Evolutionary conservation across 2,113 vertebrate species (phyloP).

Genomic region (Chaetura pelagica): DNA sequence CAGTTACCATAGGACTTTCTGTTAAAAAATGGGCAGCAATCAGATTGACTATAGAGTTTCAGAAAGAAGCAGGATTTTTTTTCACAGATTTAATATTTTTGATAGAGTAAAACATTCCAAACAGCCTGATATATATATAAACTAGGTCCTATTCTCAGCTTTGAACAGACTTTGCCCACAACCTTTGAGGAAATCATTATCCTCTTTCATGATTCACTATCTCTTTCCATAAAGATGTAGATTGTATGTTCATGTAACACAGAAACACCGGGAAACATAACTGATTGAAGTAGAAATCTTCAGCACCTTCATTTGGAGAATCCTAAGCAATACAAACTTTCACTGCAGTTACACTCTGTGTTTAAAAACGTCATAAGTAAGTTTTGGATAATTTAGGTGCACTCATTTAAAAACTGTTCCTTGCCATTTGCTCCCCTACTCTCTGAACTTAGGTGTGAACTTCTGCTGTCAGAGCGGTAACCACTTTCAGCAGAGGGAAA

Average conservation of each 20-base stretch:
- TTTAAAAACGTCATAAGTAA: not conserved
- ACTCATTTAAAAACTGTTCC: not conserved
- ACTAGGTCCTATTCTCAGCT: not conserved
- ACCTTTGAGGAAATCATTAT: not conserved
- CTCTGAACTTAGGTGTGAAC: not conserved
- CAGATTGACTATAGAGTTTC: not conserved
- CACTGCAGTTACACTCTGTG: not conserved
- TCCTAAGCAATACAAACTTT: not conserved
- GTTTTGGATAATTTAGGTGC: not conserved
- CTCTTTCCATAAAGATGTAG: not conserved
- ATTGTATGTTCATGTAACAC: not conserved
- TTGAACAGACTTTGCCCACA: not conserved
- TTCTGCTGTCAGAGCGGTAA: not conserved
- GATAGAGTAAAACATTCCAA: not conserved
- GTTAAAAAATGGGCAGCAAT: not conserved
- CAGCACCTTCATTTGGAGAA: not conserved
- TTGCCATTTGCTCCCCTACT: not conserved
- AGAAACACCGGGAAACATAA: not conserved
- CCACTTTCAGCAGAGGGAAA: not conserved
- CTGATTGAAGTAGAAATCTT: not conserved
- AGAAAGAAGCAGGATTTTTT: not conserved
- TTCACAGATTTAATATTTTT: not conserved
- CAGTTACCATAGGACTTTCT: not conserved
- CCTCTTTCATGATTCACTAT: not conserved
- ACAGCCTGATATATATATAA: not conserved